A percentile compares a stretch with the other conserved stretches of the same genome.
phyloP scores from a whole-genome alignment of 2,113 vertebrate genomes.

The Vulpes vulpes region DNA sequence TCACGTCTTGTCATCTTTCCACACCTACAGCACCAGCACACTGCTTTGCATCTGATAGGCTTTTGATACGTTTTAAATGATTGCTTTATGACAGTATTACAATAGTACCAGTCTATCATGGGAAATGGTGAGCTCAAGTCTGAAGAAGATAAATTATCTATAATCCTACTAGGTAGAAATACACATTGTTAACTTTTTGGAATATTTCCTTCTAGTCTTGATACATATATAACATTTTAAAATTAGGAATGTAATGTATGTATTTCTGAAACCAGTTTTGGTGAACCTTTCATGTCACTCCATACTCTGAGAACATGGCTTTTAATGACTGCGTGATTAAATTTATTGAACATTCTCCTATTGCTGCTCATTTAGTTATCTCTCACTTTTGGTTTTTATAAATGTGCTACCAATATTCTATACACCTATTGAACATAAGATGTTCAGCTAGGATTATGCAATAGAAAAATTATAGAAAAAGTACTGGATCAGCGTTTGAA shows the following conservation, averaged over 20 bases:
- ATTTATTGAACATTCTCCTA: slow-evolving; percentile 13
- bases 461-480: slow-evolving; percentile 37
- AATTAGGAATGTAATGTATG: background rate
- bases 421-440: background rate
- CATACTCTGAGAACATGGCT: slow-evolving; percentile 24
- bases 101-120: background rate
- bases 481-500: background rate
- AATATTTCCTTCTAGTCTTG: slow-evolving; percentile 22
- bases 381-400: slow-evolving; percentile 36
- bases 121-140: background rate
- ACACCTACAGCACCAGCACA: background rate
- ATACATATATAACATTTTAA: slow-evolving; percentile 5
- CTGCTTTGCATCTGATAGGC: background rate
- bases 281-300: background rate
- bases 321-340: background rate
- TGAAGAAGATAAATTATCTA: slow-evolving; percentile 10
- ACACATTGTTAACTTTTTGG: background rate
- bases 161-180: background rate
- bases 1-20: background rate
- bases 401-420: slow-evolving; percentile 11
- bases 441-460: background rate
- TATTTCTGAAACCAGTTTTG: slow-evolving; percentile 5
- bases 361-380: background rate
- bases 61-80: background rate
- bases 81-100: background rate